These are phyloP conservation scores for Rostratula benghalensis DNA, from an alignment of 2,113 vertebrate genomes.

Conservation along the genomic window DNA sequence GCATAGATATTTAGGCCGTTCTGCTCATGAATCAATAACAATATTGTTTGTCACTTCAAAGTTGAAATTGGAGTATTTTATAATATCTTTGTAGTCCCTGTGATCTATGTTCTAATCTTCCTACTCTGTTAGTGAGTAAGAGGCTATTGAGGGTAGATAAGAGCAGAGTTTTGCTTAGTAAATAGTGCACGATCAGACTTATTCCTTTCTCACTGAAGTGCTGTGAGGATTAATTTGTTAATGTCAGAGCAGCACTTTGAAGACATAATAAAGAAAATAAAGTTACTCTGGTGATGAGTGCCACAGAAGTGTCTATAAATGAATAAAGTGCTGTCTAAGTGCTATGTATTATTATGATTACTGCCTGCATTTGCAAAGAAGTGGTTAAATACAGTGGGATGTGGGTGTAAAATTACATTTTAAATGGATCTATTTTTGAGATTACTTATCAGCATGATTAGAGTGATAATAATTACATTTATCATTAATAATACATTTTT, in stretches of 20 bases:
- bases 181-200: conserved; percentile 42
- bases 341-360: conserved; percentile 70
- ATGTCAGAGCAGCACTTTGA: conserved; percentile 64
- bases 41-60: not conserved
- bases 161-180: conserved; percentile 33
- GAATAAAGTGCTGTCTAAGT: conserved; percentile 72
- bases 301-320: conserved; percentile 68
- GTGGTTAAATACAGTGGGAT: conserved; percentile 76
- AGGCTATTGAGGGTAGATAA: not conserved
- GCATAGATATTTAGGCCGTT: not conserved
- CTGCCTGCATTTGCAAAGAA: conserved; percentile 62
- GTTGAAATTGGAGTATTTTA: not conserved
- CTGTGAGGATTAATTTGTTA: conserved; percentile 64
- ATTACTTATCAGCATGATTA: conserved; percentile 79
- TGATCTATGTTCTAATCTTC: not conserved
- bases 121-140: not conserved
- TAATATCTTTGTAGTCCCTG: not conserved
- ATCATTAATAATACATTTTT: conserved; percentile 81
- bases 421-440: conserved; percentile 79
- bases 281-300: conserved; percentile 67
- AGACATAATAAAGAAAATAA: conserved; percentile 66
- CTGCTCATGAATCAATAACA: not conserved
- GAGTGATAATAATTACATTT: conserved; percentile 81
- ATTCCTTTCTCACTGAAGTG: conserved; percentile 33
- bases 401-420: conserved; percentile 69